Evolutionary conservation across 2,888 invertebrate species (phyloP).

Genomic region (Drosophila parthenogenetica): DNA sequence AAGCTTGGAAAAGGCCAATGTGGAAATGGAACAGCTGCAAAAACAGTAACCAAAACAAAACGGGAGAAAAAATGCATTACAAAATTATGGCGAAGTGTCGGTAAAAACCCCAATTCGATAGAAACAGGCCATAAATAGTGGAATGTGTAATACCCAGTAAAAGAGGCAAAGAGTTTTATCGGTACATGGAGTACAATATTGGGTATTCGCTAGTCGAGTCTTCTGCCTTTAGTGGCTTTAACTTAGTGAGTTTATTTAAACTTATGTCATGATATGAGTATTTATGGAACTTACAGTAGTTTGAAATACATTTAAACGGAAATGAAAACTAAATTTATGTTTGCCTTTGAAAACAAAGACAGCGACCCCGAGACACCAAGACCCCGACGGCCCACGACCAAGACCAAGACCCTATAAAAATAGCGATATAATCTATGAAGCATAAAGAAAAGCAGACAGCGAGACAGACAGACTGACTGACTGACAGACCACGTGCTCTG

Average conservation of each 20-base stretch:
- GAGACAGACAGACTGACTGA: slow-evolving; percentile 7
- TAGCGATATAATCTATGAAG: slow-evolving; percentile 46
- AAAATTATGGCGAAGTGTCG: neutral
- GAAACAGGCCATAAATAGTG: slow-evolving; percentile 9
- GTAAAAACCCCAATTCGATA: slow-evolving; percentile 5
- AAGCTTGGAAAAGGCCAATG: slow-evolving; percentile 24
- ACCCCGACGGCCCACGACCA: slow-evolving; percentile 8
- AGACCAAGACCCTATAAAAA: slow-evolving; percentile 45
- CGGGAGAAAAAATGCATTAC: slow-evolving; percentile 1
- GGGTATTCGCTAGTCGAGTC: slow-evolving; percentile 12
- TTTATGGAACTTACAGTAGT: slow-evolving; percentile 20
- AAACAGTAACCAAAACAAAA: neutral
- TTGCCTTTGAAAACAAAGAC: neutral
- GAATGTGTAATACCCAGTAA: neutral
- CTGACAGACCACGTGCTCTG: slow-evolving; percentile 46
- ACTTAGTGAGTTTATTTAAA: slow-evolving; percentile 8
- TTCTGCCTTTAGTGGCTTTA: slow-evolving; percentile 4
- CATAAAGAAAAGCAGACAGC: slow-evolving; percentile 14
- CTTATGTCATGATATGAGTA: slow-evolving; percentile 42
- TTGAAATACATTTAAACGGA: slow-evolving; percentile 44
- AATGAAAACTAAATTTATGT: slow-evolving; percentile 56
- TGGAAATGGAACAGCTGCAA: slow-evolving; percentile 29
- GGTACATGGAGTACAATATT: too few species aligned
- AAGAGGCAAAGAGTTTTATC: too few species aligned
- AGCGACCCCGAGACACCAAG: too few species aligned